These are phyloP conservation scores for Nycticorax nycticorax DNA, from an alignment of 2,113 vertebrate species.

Conservation along the genomic window DNA sequence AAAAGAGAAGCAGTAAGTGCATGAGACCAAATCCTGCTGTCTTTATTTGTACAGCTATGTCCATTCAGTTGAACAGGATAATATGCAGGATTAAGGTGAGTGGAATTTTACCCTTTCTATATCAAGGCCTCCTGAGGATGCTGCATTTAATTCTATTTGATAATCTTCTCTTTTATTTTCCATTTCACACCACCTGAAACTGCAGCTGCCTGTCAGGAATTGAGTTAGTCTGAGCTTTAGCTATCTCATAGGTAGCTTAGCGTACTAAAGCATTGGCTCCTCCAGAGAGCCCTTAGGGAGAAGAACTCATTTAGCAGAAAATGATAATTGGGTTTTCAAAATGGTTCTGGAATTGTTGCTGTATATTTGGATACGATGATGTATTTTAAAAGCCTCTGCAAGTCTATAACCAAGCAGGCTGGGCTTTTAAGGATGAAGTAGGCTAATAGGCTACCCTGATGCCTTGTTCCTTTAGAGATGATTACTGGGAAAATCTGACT, in stretches of 20 bases:
- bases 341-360: neutral
- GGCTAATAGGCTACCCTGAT: neutral
- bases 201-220: constrained; percentile 56
- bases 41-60: neutral
- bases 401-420: neutral
- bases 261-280: neutral
- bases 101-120: constrained; percentile 17
- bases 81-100: constrained; percentile 27
- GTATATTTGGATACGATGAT: neutral
- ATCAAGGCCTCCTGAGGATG: constrained; percentile 7
- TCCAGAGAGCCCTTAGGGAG: constrained; percentile 2
- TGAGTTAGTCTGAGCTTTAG: constrained; percentile 19
- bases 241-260: constrained; percentile 4
- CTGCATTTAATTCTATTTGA: constrained; percentile 36
- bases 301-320: constrained; percentile 46
- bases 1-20: neutral
- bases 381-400: neutral
- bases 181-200: constrained; percentile 49
- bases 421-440: neutral
- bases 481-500: neutral
- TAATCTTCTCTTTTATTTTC: constrained; percentile 37
- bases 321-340: constrained; percentile 29
- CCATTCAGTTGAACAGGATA: neutral
- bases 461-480: neutral
- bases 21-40: neutral